Base-by-base conservation (phyloP, 2,888 invertebrate genomes). In the Chrysina gloriosa region DNA sequence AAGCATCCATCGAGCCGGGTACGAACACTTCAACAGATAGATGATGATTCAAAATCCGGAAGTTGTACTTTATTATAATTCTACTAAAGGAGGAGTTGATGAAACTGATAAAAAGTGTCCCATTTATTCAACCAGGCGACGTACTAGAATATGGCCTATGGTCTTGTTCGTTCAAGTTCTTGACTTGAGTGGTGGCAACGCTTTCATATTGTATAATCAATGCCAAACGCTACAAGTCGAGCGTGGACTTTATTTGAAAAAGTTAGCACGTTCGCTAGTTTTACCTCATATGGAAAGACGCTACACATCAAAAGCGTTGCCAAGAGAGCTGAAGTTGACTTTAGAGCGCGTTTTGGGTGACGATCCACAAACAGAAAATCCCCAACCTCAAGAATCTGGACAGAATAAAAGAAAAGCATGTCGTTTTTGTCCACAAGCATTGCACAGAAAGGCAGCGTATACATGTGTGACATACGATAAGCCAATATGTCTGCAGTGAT, bases 171-270 rank as follows among this genome's bases (percentile, higher is more conserved):
- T 70, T 65, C 67, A 69, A 31, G 39, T 76, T 23, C n/a, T 76
- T n/a, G 72, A 76, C 45, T 71, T 75, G 50, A 70, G 74, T 14
- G 73, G 71, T 11, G 74, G 75, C 16, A 77, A 77, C 65, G 31
- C 58, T 11, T 54, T 27, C 27, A 23, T 54, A 36, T 11, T 36
- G 11, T 11, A 3, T n/a, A 36, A 11, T 36, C n/a, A n/a, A n/a
- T 52, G 23, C 27, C 6, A 27, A 27, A 25, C 11, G 27, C 52
- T n/a, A n/a, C n/a, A n/a, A n/a, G n/a, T n/a, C n/a, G n/a, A n/a
- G n/a, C n/a, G n/a, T n/a, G n/a, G n/a, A n/a, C n/a, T n/a, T n/a
- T n/a, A n/a, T n/a, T n/a, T n/a, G n/a, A n/a, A n/a, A n/a, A n/a
- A 52, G 27, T n/a, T 52, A 52, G 27, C 14, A 2, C 25, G 7